These are phyloP conservation scores for Ochropleura plecta DNA, from an alignment of 2,888 invertebrate species.

Conservation along the genomic window DNA sequence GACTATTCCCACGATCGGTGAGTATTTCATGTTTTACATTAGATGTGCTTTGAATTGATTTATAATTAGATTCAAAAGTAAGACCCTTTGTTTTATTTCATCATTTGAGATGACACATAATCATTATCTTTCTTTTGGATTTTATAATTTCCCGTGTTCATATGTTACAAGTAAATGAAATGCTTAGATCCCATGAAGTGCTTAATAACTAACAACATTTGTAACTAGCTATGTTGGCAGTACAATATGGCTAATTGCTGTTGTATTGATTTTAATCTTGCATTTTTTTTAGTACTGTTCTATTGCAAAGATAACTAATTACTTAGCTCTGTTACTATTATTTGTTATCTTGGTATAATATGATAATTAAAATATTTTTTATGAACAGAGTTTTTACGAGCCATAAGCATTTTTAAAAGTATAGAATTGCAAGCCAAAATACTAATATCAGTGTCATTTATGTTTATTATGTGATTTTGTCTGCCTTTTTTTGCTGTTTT, in stretches of 20 bases:
- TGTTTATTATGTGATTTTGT: background rate
- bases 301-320: slow-evolving; percentile 32
- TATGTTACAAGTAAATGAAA: slow-evolving; percentile 20
- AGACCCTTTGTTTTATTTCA: slow-evolving; percentile 28
- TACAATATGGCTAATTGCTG: slow-evolving; percentile 47
- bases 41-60: background rate
- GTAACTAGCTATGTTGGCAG: slow-evolving; percentile 10
- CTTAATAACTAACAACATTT: slow-evolving; percentile 3
- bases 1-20: slow-evolving; percentile 99
- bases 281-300: slow-evolving; percentile 8
- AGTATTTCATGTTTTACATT: slow-evolving; percentile 80
- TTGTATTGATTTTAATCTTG: slow-evolving; percentile 45
- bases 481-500: background rate
- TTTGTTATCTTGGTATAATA: slow-evolving; percentile 15
- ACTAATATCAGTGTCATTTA: background rate
- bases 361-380: background rate
- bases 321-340: slow-evolving; percentile 7
- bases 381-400: background rate
- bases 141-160: background rate
- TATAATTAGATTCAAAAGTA: slow-evolving; percentile 18
- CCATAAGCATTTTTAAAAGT: background rate
- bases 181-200: slow-evolving; percentile 2
- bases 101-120: background rate
- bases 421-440: background rate
- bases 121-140: background rate